Base-by-base conservation (phyloP, 2,888 invertebrate species). In the Chorisops tibialis region DNA sequence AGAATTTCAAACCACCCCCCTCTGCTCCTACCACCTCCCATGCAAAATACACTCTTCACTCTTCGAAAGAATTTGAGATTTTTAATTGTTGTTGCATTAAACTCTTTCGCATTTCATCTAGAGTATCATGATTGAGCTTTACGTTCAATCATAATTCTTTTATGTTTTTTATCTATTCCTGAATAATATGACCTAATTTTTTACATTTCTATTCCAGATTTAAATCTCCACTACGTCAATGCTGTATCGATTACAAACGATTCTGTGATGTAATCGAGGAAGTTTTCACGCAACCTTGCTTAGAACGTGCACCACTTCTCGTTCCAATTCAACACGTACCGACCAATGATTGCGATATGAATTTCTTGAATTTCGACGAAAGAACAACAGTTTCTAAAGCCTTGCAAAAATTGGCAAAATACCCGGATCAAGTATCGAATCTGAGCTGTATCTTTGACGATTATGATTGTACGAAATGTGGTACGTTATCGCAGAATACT, bases 351-450 rank as follows among this genome's bases (percentile, higher is more conserved):
- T 81, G 85, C 67, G 81, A 84, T 14, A 41, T 76, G 65, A 81
- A 81, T 67, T 89, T 87, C 81, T 82, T 90, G 67, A 87, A 87
- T 77, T 89, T 85, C 74, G 87, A 89, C 65, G 89, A 90, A 76
- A 80, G 91, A 24, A 80, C 80, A 62, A 73, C 80, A 35, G 81
- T 87, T 39, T 83, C 87, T 1, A 78, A 81, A 61, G 88, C 87
- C 1, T 80, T 91, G 70, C 82, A 85, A 74, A 88, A 88, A 72
- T 79, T 91, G 18, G 81, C 86, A 37, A 83, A 82, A 67, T 81
- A 82, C 48, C 84, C 86, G 0, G 86, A 88, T 68, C 82, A 85
- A 65, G 79, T 86, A 38, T 85, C 86, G 63, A 89, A 90, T 69
- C 80, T 90, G 43, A 80, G 84, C 54, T 85, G 87, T 49, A 80